Evolutionary conservation across 2,888 invertebrate species (phyloP), one percentile per base, ranked within the genome.

Genomic region (Gisinianus flammeolus): DNA sequence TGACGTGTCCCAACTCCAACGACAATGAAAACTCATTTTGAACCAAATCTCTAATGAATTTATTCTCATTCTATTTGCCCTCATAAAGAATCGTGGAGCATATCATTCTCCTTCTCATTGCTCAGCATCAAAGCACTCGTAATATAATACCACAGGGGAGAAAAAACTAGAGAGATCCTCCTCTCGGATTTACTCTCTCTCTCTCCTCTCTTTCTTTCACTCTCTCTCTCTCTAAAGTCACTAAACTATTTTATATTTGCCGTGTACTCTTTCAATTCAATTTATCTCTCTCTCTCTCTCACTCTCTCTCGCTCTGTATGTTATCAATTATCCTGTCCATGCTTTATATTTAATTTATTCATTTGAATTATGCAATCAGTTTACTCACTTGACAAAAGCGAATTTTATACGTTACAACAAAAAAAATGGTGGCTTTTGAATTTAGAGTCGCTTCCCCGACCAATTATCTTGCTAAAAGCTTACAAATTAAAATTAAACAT

Each of bases 31-130:
- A 82, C 78, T 81, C 82, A 81, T 79, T 82, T 81, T 68, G 77
- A 81, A 79, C 80, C 71, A 77, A 79, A 78, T 81, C 79, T 82
- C 81, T 82, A 82, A 82, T 82, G 82, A 82, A 82, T 82, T 82
- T 82, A 81, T 77, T 66, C 78, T 79, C 54, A 80, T 81, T 81
- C 77, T 79, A 62, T 26, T 24, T 58, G 35, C 28, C 35, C 33
- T 64, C 69, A 70, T 70, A 58, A 69, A 76, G 69, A 76, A 56
- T 56, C 76, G 69, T 24, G n/a, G 24, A 77, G 77, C 77, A 58
- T 77, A 77, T 77, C 77, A 77, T 77, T 70, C 28, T 28, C 44
- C n/a, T n/a, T 58, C 33, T 33, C 19, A 12, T 58, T 64, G n/a
- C 22, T 54, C 54, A 30, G 33, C 12, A 30, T 33, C 22, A 74